Base-by-base conservation (phyloP, 2,113 vertebrate genomes). In the Macroglossus sobrinus region DNA sequence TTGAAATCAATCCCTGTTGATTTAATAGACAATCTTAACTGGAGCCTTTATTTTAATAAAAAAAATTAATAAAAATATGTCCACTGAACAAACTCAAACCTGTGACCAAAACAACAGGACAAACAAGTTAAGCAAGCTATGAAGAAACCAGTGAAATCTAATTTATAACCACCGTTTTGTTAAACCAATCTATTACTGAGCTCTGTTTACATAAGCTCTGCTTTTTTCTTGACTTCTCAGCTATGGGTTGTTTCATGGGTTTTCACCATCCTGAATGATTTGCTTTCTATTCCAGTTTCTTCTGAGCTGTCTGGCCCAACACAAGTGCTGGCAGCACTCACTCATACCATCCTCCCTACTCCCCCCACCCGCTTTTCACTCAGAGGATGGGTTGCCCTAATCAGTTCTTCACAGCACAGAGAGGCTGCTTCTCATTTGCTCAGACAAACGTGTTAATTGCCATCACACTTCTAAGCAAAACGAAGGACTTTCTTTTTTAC, bases 381-480 rank as follows among this genome's bases (percentile, higher is more conserved):
- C 92, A 53, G 69, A 92, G 89, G 79, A 72, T 71, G 89, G 57
- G 7, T 35, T 38, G 84, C 53, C 82, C 95, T 89, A 75, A 97
- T 97, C 96, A 72, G 82, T 22, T 80, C 92, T 92, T 59, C 93
- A 66, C 1, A 88, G 91, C 84, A 45, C 76, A 19, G 84, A 88
- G 72, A 93, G 71, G n/a, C 80, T 63, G 55, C 71, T 74, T 68
- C 95, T 80, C 47, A 6, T 59, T 81, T 93, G 59, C 85, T 68
- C 94, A 82, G 71, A 95, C 96, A 95, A 95, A 91, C 18, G 59
- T 92, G 93, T 84, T 91, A 88, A 96, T 95, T 96, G 81, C 88
- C 35, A 40, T 74, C 91, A 69, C 64, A 50, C 81, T 88, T 84
- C 4, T 15, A 86, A 66, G 59, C 89, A 93, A 93, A 74, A 91